Percentiles rank a stretch among this genome's conserved stretches.
These are phyloP conservation scores for Julus scandinavius DNA, from an alignment of 2,888 invertebrate species.

Conservation along the genomic window DNA sequence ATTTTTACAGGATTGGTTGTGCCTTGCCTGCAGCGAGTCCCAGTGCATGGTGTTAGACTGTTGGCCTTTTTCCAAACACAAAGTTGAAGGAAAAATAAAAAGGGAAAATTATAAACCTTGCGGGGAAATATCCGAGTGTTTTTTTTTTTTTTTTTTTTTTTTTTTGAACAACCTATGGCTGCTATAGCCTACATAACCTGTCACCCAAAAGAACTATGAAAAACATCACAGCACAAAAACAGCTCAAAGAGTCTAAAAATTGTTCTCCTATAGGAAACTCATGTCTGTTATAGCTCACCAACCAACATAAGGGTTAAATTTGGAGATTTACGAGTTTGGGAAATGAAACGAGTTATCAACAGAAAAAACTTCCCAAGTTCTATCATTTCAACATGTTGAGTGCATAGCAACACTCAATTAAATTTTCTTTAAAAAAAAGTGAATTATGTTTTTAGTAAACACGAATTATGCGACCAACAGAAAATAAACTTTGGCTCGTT, in stretches of 20 bases:
- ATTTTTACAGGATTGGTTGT: slow-evolving; percentile 25
- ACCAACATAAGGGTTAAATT: neutral
- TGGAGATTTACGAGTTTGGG: slow-evolving; percentile 29
- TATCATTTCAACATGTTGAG: neutral
- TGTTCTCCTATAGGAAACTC: neutral
- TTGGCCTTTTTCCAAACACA: slow-evolving; percentile 3
- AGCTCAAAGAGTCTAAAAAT: slow-evolving; percentile 13
- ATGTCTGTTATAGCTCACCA: slow-evolving; percentile 8
- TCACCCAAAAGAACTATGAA: neutral
- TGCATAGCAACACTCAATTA: neutral
- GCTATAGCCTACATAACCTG: slow-evolving; percentile 28
- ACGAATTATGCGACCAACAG: too few species aligned
- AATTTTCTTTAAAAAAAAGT: too few species aligned
- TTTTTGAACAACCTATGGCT: neutral
- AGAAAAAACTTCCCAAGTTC: neutral
- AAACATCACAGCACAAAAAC: slow-evolving; percentile 10
- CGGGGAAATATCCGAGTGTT: neutral
- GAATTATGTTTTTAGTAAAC: too few species aligned
- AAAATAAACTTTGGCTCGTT: too few species aligned
- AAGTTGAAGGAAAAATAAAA: too few species aligned
- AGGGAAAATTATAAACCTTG: slow-evolving; percentile 4
- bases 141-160: too few species aligned
- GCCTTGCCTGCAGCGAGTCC: neutral
- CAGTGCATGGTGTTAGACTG: neutral
- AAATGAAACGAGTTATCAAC: neutral